phyloP scores from a whole-genome alignment of 2,113 vertebrate species.

The Mohoua ochrocephala region DNA sequence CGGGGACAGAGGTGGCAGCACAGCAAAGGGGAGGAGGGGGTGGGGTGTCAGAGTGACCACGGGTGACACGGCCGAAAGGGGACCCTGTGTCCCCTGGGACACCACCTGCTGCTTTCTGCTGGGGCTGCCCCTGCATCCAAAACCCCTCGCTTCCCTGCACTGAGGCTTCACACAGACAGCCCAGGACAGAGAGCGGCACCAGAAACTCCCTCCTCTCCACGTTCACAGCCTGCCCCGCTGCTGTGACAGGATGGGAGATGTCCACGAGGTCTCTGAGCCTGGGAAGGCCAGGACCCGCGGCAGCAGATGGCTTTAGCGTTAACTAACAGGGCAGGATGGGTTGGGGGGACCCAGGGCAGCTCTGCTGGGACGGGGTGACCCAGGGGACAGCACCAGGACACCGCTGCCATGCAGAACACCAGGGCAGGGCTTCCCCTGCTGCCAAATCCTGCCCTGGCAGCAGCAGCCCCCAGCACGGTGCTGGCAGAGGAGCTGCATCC shows the following conservation, averaged over 20 bases:
- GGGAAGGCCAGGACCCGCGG: not conserved
- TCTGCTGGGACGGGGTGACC: fast-evolving
- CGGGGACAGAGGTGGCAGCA: not conserved
- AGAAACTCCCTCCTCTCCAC: not conserved
- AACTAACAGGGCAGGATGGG: not conserved
- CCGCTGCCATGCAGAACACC: not conserved
- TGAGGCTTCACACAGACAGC: not conserved
- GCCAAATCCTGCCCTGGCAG: not conserved
- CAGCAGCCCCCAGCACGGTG: not conserved
- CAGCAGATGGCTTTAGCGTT: not conserved
- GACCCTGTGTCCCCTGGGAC: not conserved
- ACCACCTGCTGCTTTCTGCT: not conserved
- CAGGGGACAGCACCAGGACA: fast-evolving
- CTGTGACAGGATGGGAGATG: not conserved
- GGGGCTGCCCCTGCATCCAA: not conserved
- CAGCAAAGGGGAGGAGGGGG: not conserved
- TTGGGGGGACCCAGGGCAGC: not conserved
- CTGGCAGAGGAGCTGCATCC: not conserved
- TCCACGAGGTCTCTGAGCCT: not conserved
- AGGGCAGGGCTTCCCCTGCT: not conserved
- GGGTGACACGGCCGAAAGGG: not conserved
- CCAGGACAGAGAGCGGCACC: fast-evolving
- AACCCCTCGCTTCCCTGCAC: fast-evolving
- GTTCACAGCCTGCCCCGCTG: not conserved
- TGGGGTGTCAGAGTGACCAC: not conserved